phyloP scores from a whole-genome alignment of 2,797 vertebrate species.

The Mormyrops attenuatus region DNA sequence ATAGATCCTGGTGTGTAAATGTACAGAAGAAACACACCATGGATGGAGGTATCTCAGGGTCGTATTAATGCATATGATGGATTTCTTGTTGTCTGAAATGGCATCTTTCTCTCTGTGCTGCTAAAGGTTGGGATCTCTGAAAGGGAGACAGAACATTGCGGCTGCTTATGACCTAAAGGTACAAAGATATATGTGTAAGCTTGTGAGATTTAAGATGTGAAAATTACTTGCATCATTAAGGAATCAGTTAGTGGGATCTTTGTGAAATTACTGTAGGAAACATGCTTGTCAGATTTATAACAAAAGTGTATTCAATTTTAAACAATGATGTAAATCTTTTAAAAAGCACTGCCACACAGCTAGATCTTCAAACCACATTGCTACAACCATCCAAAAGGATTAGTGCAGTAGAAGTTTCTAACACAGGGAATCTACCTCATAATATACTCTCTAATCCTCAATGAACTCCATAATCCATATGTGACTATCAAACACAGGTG shows the following conservation, averaged over 20 bases:
- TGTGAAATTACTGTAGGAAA: neutral
- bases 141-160: neutral
- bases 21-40: neutral
- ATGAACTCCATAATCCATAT: neutral
- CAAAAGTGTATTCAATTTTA: neutral
- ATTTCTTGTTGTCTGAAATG: neutral
- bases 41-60: neutral
- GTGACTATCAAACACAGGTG: neutral
- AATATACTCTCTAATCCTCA: neutral
- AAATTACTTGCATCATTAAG: neutral
- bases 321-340: neutral
- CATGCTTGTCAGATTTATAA: neutral
- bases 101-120: neutral
- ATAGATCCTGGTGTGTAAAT: neutral
- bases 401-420: neutral
- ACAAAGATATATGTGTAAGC: neutral
- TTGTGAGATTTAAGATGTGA: neutral
- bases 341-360: neutral
- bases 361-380: neutral
- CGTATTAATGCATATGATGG: neutral
- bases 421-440: neutral
- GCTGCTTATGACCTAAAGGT: neutral
- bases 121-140: neutral
- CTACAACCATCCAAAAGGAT: neutral
- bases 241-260: neutral